Evolutionary conservation across 2,888 invertebrate genomes (phyloP).

Genomic region (Apoda limacodes): DNA sequence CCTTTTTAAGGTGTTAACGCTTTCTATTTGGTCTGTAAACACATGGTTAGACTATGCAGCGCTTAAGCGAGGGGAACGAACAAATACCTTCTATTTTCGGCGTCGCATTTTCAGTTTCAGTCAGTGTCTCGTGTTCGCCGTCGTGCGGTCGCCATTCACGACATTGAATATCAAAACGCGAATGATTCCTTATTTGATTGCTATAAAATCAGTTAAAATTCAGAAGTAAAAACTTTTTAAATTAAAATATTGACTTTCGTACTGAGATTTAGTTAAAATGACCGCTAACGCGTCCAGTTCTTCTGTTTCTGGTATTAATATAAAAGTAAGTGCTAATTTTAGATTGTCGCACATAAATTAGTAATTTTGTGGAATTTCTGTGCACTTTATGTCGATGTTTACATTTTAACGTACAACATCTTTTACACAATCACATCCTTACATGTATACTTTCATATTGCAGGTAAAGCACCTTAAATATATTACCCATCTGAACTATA

Average conservation of each 20-base stretch:
- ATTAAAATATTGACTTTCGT: too few relatives aligned
- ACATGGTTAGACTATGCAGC: constrained; percentile 20
- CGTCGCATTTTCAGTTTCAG: constrained; percentile 59
- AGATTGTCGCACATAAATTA: neutral
- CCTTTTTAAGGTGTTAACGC: too few relatives aligned
- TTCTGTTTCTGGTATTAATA: constrained; percentile 58
- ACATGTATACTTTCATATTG: too few relatives aligned
- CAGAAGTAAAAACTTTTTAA: too few relatives aligned
- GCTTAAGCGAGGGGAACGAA: constrained; percentile 36
- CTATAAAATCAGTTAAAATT: constrained; percentile 5
- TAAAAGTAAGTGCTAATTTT: constrained; percentile 46
- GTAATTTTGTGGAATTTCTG: neutral
- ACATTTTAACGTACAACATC: too few relatives aligned
- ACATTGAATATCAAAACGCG: constrained; percentile 25
- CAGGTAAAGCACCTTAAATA: too few relatives aligned
- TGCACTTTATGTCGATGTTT: too few relatives aligned
- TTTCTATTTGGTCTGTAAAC: constrained; percentile 36
- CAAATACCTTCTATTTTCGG: constrained; percentile 57
- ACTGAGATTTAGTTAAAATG: too few relatives aligned
- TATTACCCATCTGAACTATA: too few relatives aligned
- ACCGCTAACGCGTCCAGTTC: constrained; percentile 42
- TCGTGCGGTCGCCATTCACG: constrained; percentile 44
- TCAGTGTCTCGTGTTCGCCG: constrained; percentile 39
- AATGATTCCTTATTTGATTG: constrained; percentile 15
- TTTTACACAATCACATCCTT: too few relatives aligned